phyloP scores from a whole-genome alignment of 2,113 vertebrate species.

The Saiga tatarica region DNA sequence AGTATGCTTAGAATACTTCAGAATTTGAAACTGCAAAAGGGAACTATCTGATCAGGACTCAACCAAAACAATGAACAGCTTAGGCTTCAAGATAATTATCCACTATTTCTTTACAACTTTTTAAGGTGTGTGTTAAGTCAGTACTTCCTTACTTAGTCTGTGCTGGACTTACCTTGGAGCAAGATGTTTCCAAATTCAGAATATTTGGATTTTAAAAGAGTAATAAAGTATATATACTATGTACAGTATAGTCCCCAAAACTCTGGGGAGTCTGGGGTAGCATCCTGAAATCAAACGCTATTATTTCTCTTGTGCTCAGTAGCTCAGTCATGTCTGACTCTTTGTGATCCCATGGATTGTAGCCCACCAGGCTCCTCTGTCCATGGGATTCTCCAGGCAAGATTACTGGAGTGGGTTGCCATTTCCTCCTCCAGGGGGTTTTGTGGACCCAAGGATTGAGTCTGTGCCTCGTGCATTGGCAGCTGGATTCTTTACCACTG shows the following conservation, averaged over 20 bases:
- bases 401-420: neutral
- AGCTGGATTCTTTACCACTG: neutral
- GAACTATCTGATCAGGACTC: neutral
- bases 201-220: neutral
- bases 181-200: neutral
- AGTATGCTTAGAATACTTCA: constrained; percentile 5
- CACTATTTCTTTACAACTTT: constrained; percentile 1
- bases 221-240: neutral
- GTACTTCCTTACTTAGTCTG: neutral
- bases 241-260: neutral
- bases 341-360: neutral
- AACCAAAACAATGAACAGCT: neutral
- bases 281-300: constrained; percentile 41
- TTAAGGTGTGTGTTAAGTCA: neutral
- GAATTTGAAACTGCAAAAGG: constrained; percentile 1
- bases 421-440: neutral
- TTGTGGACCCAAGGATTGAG: neutral
- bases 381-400: neutral
- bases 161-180: neutral
- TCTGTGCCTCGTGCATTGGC: neutral
- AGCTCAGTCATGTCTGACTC: neutral
- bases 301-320: neutral
- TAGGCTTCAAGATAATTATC: neutral
- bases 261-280: neutral
- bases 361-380: neutral